Percentiles rank a stretch among this genome's conserved stretches.
Conservation (phyloP, 2,797 vertebrate genomes). For the Taenioides sp. region DNA sequence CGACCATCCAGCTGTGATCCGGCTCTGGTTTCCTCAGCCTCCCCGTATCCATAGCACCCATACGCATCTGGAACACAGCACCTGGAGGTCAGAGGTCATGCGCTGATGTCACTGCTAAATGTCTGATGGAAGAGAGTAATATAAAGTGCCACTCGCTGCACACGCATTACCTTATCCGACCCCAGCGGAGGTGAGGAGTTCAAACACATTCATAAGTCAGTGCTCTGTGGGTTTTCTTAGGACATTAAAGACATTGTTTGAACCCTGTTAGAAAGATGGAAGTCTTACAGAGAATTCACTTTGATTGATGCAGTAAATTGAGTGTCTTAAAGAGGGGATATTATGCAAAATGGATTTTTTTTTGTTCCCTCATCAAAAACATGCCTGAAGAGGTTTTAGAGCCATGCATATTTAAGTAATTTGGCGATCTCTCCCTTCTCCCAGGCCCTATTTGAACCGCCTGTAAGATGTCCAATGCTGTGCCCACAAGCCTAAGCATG, state of each 20-base stretch:
- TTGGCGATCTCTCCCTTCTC: too few relatives aligned
- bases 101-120: constrained; percentile 70
- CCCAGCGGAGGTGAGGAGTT: constrained; percentile 54
- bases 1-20: constrained; percentile 14
- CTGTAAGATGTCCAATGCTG: too few relatives aligned
- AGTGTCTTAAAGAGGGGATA: not conserved
- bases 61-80: constrained; percentile 66
- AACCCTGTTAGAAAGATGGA: not conserved
- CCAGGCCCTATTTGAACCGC: too few relatives aligned
- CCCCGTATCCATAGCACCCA: constrained; percentile 25
- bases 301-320: not conserved
- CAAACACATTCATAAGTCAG: constrained; percentile 57
- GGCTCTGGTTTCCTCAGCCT: constrained; percentile 14
- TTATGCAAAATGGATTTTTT: too few relatives aligned
- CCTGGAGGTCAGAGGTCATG: constrained; percentile 51
- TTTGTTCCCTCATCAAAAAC: not conserved
- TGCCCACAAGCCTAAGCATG: too few relatives aligned
- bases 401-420: too few relatives aligned
- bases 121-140: constrained; percentile 46
- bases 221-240: constrained; percentile 4
- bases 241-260: constrained; percentile 6
- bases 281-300: not conserved
- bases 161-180: constrained; percentile 48
- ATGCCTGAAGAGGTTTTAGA: not conserved
- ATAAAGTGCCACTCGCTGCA: constrained; percentile 43